A percentile compares a stretch with the other conserved stretches of the same genome.
Conservation (phyloP, 1,140 invertebrate species). For the Drosophila novamexicana region DNA sequence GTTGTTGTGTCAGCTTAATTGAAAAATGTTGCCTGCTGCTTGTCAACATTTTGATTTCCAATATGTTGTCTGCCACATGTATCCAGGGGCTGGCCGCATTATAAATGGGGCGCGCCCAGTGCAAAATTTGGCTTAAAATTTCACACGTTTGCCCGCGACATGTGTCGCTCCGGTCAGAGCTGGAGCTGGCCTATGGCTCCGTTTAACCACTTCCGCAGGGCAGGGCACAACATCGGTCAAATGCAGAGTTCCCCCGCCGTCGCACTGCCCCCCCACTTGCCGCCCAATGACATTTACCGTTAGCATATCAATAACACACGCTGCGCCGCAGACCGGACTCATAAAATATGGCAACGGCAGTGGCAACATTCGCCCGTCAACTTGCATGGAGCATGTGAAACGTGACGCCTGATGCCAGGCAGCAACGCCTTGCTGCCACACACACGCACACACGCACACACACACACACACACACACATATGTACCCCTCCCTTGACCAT, state of each 20-base stretch:
- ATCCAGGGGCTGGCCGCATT: slow-evolving; percentile 26
- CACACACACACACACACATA: background rate
- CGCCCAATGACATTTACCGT: slow-evolving; percentile 69
- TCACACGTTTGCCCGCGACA: slow-evolving; percentile 75
- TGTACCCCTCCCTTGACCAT: background rate
- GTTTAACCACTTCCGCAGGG: slow-evolving; percentile 71
- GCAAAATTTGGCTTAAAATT: slow-evolving; percentile 69
- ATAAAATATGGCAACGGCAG: slow-evolving; percentile 79
- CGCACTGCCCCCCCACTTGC: background rate
- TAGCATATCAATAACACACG: slow-evolving; percentile 82
- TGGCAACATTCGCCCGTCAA: slow-evolving; percentile 58
- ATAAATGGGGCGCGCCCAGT: slow-evolving; percentile 53
- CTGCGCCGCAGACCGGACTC: slow-evolving; percentile 52
- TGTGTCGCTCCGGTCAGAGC: slow-evolving; percentile 47
- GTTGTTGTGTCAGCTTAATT: slow-evolving; percentile 65
- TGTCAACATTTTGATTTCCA: slow-evolving; percentile 82
- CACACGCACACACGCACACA: background rate
- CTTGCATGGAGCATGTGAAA: slow-evolving; percentile 61
- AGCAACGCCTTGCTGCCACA: slow-evolving; percentile 14
- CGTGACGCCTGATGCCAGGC: slow-evolving; percentile 58
- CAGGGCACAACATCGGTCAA: slow-evolving; percentile 60
- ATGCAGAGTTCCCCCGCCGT: slow-evolving; percentile 43
- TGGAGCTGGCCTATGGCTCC: slow-evolving; percentile 8
- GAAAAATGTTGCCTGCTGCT: slow-evolving; percentile 71
- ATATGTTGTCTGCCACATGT: slow-evolving; percentile 60